Conservation (phyloP, 1,140 invertebrate species). For the Atta cephalotes region DNA sequence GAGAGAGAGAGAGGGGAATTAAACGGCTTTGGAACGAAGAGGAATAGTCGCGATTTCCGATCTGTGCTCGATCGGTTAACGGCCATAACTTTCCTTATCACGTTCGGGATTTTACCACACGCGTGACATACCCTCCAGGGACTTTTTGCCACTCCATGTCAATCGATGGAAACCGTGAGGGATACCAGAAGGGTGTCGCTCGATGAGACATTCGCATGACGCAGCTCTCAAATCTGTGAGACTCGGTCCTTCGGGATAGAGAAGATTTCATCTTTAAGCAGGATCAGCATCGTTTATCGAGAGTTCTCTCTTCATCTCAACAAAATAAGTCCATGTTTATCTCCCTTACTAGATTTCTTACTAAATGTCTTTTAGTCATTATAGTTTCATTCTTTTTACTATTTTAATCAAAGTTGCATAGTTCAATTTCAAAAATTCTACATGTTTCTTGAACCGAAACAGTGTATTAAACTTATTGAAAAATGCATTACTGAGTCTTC, state of each 20-base stretch:
- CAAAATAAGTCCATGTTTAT: neutral
- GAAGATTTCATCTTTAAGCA: constrained; percentile 30
- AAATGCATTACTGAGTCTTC: neutral
- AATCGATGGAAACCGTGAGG: constrained; percentile 41
- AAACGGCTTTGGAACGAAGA: constrained; percentile 56
- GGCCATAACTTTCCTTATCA: constrained; percentile 62
- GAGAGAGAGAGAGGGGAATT: constrained; percentile 45
- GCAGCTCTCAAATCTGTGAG: constrained; percentile 18
- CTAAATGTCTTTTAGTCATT: neutral
- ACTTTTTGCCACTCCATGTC: constrained; percentile 53
- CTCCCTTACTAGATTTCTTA: neutral
- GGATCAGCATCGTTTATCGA: neutral
- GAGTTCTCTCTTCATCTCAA: neutral
- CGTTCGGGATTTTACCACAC: constrained; percentile 41
- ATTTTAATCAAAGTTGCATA: neutral
- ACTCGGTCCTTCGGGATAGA: constrained; percentile 23
- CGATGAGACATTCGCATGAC: constrained; percentile 37
- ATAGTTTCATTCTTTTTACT: neutral
- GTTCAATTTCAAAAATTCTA: neutral
- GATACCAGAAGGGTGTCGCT: constrained; percentile 31
- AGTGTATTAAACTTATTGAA: neutral
- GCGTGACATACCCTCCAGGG: constrained; percentile 54
- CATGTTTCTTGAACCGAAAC: neutral
- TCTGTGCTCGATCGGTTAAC: constrained; percentile 52
- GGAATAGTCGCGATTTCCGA: constrained; percentile 52